These are phyloP conservation scores for Cheumatopsyche charites DNA, from an alignment of 1,140 invertebrate genomes.

Conservation along the genomic window DNA sequence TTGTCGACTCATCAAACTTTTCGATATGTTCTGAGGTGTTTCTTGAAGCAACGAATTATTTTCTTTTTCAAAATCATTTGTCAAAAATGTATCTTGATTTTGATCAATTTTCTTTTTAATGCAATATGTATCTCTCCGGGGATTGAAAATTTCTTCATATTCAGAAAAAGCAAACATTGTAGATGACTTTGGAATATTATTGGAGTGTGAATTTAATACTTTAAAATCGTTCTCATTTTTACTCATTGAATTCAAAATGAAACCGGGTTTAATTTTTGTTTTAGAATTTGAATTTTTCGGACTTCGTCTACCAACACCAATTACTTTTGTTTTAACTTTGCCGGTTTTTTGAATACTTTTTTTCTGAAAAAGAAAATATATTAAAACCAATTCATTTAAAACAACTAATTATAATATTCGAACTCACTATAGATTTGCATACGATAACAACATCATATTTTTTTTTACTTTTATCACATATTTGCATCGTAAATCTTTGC, in stretches of 20 bases:
- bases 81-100: too few species aligned
- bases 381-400: too few species aligned
- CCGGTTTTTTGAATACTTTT: too few species aligned
- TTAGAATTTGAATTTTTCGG: not conserved
- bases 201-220: not conserved
- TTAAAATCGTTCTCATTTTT: not conserved
- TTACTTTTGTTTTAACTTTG: not conserved
- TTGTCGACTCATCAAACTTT: not conserved
- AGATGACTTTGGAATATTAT: not conserved
- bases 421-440: slow-evolving; percentile 62
- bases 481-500: slow-evolving; percentile 66
- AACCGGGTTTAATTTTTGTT: not conserved
- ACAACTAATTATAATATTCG: too few species aligned
- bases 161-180: not conserved
- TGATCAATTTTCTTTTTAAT: not conserved
- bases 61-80: slow-evolving; percentile 6
- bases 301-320: not conserved
- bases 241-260: not conserved
- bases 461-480: slow-evolving; percentile 67
- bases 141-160: not conserved
- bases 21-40: not conserved
- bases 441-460: slow-evolving; percentile 71
- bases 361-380: too few species aligned
- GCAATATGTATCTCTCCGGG: slow-evolving; percentile 20
- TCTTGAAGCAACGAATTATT: not conserved